Percentiles rank a stretch among this genome's conserved stretches.
Conservation (phyloP, 1,140 invertebrate species). For the Arctopsyche grandis region DNA sequence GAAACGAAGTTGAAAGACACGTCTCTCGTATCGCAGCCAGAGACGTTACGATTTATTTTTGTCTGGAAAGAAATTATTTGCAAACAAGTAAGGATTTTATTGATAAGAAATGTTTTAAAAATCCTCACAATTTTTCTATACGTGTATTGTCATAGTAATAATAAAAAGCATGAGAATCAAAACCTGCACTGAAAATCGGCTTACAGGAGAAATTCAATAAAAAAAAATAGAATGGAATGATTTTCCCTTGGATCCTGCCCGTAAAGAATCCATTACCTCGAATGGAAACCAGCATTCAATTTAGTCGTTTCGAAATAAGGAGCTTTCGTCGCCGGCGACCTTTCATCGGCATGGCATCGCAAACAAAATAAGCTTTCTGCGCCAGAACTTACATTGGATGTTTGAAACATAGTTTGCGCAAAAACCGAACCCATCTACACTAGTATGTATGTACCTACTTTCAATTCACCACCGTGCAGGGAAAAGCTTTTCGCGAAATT, state of each 20-base stretch:
- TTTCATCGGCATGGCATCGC: neutral
- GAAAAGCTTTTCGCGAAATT: too few relatives aligned
- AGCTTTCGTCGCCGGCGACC: neutral
- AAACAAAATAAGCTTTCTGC: slow-evolving; percentile 4
- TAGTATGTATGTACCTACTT: neutral
- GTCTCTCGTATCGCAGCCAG: too few relatives aligned
- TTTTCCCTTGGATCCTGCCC: too few relatives aligned
- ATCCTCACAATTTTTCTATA: too few relatives aligned
- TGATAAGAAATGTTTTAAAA: too few relatives aligned
- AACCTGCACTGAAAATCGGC: neutral
- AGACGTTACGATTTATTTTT: too few relatives aligned
- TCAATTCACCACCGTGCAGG: too few relatives aligned
- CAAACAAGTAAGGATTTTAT: too few relatives aligned
- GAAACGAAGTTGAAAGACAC: too few relatives aligned
- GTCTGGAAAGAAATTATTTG: too few relatives aligned
- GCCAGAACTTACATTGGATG: neutral
- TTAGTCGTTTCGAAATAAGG: neutral
- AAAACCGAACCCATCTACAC: neutral
- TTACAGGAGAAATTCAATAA: neutral
- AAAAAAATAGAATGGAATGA: neutral
- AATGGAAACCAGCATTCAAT: slow-evolving; percentile 16
- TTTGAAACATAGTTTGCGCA: too few relatives aligned
- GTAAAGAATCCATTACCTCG: neutral
- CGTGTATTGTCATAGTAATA: neutral
- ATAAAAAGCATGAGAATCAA: neutral